Base-by-base conservation (phyloP, 2,113 vertebrate genomes). In the Gasterosteus aculeatus region DNA sequence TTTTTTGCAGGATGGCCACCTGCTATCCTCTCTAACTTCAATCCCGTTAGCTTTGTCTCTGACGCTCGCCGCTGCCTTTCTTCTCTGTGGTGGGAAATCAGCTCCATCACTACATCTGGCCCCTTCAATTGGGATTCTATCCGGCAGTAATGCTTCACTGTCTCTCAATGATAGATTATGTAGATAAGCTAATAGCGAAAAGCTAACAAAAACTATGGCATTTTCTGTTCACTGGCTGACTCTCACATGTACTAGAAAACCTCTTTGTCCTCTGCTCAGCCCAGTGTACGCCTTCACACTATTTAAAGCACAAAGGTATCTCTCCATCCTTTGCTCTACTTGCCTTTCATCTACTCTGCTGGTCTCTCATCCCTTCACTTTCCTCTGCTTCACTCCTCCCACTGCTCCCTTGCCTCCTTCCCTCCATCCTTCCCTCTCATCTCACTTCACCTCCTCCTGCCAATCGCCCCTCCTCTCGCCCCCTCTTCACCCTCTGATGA, bases 401-500 rank as follows among this genome's bases (percentile, higher is more conserved):
- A 16, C 19, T 63, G 41, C 51, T 47, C 35, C 47, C 72, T 57
- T 16, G 9, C 35, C 60, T 77, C 69, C 65, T 65, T 80, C 26
- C 69, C 67, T 71, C 69, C 39, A 18, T 67, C 69, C 42, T 54
- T 15, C 58, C 60, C 46, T 19, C 47, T 51, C 6, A 18, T 19
- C 47, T 19, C 16, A 15, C 15, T 44, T 51, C 69, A 31, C 35
- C 39, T 56, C 54, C 81, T 54, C 70, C 77, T 66, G 39, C 75
- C 22, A n/a, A 38, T 7, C 56, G 0, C 64, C 69, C 82, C 79
- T 82, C 82, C 77, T 83, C 73, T 67, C 79, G 8, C 44, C 85
- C 68, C 46, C 69, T 64, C 51, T 65, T 84, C 75, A 29, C 84
- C 67, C 84, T 80, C 85, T 87, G 90, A 90, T 84, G 90, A 90